Percentiles rank a stretch among this genome's conserved stretches.
phyloP scores from a whole-genome alignment of 2,113 vertebrate species.

The Antechinus stuartii region DNA sequence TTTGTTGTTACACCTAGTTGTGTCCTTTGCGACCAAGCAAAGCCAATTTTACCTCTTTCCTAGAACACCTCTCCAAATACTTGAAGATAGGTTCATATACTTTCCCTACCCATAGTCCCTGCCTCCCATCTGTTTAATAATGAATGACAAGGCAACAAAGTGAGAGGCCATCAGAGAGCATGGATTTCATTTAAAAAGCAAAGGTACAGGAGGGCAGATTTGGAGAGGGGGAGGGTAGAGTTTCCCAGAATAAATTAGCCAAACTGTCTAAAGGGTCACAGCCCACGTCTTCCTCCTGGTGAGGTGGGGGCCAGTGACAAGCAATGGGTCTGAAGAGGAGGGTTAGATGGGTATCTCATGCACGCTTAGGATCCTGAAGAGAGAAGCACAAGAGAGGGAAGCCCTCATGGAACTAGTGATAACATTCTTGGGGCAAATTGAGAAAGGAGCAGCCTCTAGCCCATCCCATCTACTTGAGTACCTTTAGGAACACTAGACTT shows the following conservation, averaged over 20 bases:
- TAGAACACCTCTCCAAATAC: neutral
- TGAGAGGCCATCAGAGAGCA: neutral
- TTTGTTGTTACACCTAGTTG: neutral
- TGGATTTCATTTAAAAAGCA: neutral
- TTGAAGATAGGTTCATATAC: neutral
- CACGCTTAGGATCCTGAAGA: constrained; percentile 22
- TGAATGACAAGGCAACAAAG: neutral
- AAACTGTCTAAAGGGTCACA: neutral
- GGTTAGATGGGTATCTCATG: neutral
- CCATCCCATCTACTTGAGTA: neutral
- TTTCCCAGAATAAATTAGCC: neutral
- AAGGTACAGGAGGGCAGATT: neutral
- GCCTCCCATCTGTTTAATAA: neutral
- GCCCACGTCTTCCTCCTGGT: neutral
- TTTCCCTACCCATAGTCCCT: neutral
- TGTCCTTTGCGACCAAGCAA: neutral
- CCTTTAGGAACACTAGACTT: neutral
- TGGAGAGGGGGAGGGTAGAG: neutral
- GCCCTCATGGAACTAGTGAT: neutral
- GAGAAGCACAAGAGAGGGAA: neutral
- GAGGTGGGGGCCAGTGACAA: neutral
- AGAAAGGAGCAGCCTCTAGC: neutral
- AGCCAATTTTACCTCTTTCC: neutral
- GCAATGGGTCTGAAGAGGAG: neutral
- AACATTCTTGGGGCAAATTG: neutral